Evolutionary conservation across 2,113 vertebrate species (phyloP), one percentile per base, ranked within the genome.

Genomic region (Limnothrissa miodon): DNA sequence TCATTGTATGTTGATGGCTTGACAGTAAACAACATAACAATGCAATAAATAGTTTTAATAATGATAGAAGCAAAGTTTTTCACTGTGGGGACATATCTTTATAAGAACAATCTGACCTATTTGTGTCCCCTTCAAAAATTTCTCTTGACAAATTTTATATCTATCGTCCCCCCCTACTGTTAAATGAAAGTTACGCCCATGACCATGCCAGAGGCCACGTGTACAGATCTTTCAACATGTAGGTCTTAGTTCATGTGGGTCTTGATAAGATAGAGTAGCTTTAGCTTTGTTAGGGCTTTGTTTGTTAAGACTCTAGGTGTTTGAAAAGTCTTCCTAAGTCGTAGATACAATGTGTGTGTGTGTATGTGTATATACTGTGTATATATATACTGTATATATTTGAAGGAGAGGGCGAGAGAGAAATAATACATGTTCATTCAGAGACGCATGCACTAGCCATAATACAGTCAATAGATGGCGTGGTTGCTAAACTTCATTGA

Each of bases 191-290:
- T n/a, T n/a, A n/a, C n/a, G n/a, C n/a, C n/a, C n/a, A n/a, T 36
- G 59, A 33, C 13, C 59, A 66, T 66, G 59, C 13, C 66, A 36
- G 3, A 74, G 66, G 66, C 66, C 66, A 74, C 66, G 66, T 74
- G 66, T 33, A 15, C 66, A 13, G 66, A 33, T 74, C 13, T 70
- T 70, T 70, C 62, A 13, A 70, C 62, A 70, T 62, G 59, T 17
- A 33, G 62, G 62, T 3, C 62, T 70, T 70, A 70, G 62, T 70
- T 70, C 62, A 70, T 70, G 62, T 36, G 10, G 25, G 56, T 11
- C n/a, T 11, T 70, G 62, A 70, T 70, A 70, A 70, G 62, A 70
- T 70, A 70, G 29, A 36, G 62, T 33, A 33, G 29, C 62, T 70
- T 70, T 11, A 15, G 25, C 29, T 70, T 74, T 74, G 10, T 74